Evolutionary conservation across 2,797 vertebrate genomes (phyloP), one percentile per base, ranked within the genome.

Genomic region (Semaprochilodus insignis): DNA sequence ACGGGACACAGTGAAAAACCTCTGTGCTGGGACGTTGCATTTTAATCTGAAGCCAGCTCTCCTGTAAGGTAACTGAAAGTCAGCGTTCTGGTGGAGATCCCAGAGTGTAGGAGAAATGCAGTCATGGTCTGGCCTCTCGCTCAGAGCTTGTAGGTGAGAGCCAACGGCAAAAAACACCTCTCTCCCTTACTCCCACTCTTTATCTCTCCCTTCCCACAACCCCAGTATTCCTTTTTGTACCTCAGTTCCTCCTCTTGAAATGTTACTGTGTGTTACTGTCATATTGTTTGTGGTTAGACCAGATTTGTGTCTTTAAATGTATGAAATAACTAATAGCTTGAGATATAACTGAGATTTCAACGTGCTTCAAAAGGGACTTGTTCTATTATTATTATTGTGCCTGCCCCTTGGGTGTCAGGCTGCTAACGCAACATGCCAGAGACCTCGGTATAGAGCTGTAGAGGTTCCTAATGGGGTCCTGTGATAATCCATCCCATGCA

Each of bases 51-150:
- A 66, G 51, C 70, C 79, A 67, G 11, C 34, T 67, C 67, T 77
- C 73, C 40, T 51, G 66, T 60, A 77, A 74, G 59, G 59, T 59
- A 21, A 23, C 31, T 54, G 52, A 60, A 65, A 72, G 13, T 72
- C 19, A 80, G 65, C n/a, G 21, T 78, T 73, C 70, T 74, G 78
- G 59, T 79, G 25, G 44, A 71, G 31, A 71, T 78, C 44, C 25
- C 36, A 74, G 25, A 67, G 65, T 77, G 48, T 81, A 23, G 70
- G 59, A 73, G 27, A 60, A 59, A 77, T 77, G 59, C 65, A 63
- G 51, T 85, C 62, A 74, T 54, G 2, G 6, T 16, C 52, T 44
- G 17, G 52, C 70, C 73, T 52, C 21, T 69, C 23, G 27, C n/a
- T 80, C 57, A 57, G 15, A 80, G 52, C 11, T 34, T 76, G 27